Evolutionary conservation across 2,888 invertebrate genomes (phyloP), one percentile per base, ranked within the genome.

Genomic region (Tineola bisselliella): DNA sequence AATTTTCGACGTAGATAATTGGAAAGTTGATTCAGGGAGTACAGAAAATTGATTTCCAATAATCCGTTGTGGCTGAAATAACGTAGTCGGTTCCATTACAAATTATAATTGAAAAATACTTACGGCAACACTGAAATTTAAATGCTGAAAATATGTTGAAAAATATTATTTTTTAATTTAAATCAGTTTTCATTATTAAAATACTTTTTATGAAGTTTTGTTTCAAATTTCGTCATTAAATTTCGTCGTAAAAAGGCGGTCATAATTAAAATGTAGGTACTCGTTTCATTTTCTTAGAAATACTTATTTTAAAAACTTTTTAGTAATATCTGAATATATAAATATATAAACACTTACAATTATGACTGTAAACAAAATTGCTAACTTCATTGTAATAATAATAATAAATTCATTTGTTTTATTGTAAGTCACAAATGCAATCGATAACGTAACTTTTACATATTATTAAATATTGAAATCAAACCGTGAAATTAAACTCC

Each of bases 401-500:
- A 12, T 38, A 38, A 38, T 12, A n/a, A 38, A 12, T 38, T 38
- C 38, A 38, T 12, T 38, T 38, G 10, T 25, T n/a, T n/a, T 25
- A 6, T 6, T 25, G 2, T 25, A 25, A 25, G 25, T 25, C 25
- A 25, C 25, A 4, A 25, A 4, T 25, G 25, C 25, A 38, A 38
- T 10, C 10, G 38, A 38, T 38, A 38, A 38, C 3, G 2, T 38
- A 6, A 38, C 57, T 33, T 12, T 61, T 52, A 25, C 44, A 15
- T 25, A 59, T 59, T 61, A 61, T 61, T 56, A 54, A 54, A 61
- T 59, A 57, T 56, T 59, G 15, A 56, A 56, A 56, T 60, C 62
- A 61, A 56, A 33, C 61, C 62, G 61, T 63, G 61, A 63, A 63
- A 63, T 63, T 19, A 60, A 57, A 25, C 3, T 57, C 43, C 57